phyloP scores from a whole-genome alignment of 2,113 vertebrate species.

The Neoarius graeffei region DNA sequence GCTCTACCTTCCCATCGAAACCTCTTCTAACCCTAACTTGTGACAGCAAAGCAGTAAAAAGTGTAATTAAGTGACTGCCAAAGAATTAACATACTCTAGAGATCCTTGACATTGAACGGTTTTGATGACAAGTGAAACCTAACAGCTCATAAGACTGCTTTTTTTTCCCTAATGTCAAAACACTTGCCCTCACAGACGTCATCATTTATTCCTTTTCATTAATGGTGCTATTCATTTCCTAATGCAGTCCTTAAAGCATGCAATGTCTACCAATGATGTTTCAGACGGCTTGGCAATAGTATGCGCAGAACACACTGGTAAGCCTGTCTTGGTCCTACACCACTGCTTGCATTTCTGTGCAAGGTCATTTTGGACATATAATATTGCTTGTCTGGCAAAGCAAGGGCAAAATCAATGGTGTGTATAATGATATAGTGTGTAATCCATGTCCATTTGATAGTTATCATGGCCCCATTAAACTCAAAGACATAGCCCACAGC shows the following conservation, averaged over 20 bases:
- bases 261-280: slow-evolving; percentile 15
- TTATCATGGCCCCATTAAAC: slow-evolving; percentile 51
- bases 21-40: slow-evolving; percentile 43
- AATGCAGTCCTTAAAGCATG: slow-evolving; percentile 2
- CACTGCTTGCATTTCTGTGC: slow-evolving; percentile 32
- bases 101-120: slow-evolving; percentile 63
- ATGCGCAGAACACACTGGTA: slow-evolving; percentile 4
- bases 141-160: slow-evolving; percentile 40
- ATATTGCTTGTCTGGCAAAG: slow-evolving; percentile 52
- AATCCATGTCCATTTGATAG: slow-evolving; percentile 46
- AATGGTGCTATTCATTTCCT: slow-evolving; percentile 22
- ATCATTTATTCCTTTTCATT: slow-evolving; percentile 12
- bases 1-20: slow-evolving; percentile 17
- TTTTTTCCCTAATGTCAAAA: not conserved
- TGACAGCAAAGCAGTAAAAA: slow-evolving; percentile 64
- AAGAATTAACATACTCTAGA: slow-evolving; percentile 61
- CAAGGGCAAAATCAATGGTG: slow-evolving; percentile 55
- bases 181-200: slow-evolving; percentile 22
- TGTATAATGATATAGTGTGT: slow-evolving; percentile 55
- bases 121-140: slow-evolving; percentile 68
- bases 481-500: slow-evolving; percentile 38
- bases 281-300: slow-evolving; percentile 19
- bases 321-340: slow-evolving; percentile 28
- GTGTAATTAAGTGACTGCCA: slow-evolving; percentile 64
- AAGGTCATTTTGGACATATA: slow-evolving; percentile 51